Percentiles rank a stretch among this genome's conserved stretches.
phyloP scores from a whole-genome alignment of 2,888 invertebrate species.

The Ophonus ardosiacus region DNA sequence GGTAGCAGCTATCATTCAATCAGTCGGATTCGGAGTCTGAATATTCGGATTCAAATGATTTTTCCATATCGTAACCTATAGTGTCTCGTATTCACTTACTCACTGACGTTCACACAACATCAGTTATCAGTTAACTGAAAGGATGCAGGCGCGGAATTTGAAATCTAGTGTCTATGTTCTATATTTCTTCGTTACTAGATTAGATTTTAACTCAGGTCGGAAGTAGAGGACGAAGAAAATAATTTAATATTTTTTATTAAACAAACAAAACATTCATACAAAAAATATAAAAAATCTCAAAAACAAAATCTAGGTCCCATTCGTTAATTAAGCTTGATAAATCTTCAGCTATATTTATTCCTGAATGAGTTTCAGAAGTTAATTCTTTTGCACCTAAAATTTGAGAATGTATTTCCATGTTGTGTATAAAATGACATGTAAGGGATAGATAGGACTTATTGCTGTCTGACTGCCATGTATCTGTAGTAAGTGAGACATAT shows the following conservation, averaged over 20 bases:
- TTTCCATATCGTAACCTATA: background rate
- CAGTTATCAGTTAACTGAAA: no score
- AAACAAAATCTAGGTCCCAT: background rate
- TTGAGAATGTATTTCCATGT: background rate
- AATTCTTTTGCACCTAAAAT: background rate
- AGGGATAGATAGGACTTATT: no score
- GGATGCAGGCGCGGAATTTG: background rate
- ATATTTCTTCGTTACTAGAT: background rate
- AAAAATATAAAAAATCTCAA: background rate
- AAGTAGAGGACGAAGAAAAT: background rate
- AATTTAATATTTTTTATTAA: no score
- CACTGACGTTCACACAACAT: background rate
- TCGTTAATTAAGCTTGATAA: background rate
- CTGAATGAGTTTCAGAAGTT: background rate
- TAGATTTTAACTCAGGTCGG: background rate
- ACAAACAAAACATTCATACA: background rate
- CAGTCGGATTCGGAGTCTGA: background rate
- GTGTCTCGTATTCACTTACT: background rate
- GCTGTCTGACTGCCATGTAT: no score
- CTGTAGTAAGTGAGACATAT: background rate
- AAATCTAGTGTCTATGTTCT: background rate
- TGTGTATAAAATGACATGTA: background rate
- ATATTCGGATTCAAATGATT: background rate
- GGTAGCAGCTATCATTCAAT: no score
- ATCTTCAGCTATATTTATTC: background rate